A percentile compares a stretch with the other conserved stretches of the same genome.
Conservation (phyloP, 2,888 invertebrate genomes). For the Drosophila mercatorum region DNA sequence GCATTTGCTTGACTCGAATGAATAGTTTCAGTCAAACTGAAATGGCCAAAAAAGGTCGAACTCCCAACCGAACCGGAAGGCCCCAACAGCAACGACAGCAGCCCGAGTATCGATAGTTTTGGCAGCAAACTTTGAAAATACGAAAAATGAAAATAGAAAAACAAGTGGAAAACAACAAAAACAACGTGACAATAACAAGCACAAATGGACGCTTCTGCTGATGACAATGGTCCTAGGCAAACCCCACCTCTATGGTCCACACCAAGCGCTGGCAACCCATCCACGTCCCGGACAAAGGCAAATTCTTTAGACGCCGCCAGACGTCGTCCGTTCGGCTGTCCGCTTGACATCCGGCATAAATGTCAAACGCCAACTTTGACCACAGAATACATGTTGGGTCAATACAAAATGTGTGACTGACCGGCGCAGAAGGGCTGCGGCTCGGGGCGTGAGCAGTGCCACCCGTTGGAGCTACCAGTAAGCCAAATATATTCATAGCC, state of each 20-base stretch:
- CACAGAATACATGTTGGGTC: slow-evolving; percentile 75
- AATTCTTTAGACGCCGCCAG: slow-evolving; percentile 53
- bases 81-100: neutral
- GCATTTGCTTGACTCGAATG: slow-evolving; percentile 72
- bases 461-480: slow-evolving; percentile 23
- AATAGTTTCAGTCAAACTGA: slow-evolving; percentile 69
- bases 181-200: slow-evolving; percentile 78
- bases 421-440: neutral
- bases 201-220: slow-evolving; percentile 68
- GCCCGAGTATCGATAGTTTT: slow-evolving; percentile 68
- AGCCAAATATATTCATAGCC: slow-evolving; percentile 74
- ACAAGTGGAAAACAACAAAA: slow-evolving; percentile 38
- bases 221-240: slow-evolving; percentile 60
- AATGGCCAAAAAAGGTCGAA: slow-evolving; percentile 70
- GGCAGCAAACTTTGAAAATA: slow-evolving; percentile 50
- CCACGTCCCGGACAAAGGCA: slow-evolving; percentile 32
- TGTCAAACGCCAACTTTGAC: slow-evolving; percentile 79
- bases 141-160: slow-evolving; percentile 20
- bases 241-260: too few species aligned
- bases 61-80: slow-evolving; percentile 17
- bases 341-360: slow-evolving; percentile 78
- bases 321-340: slow-evolving; percentile 32
- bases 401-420: slow-evolving; percentile 59
- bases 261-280: neutral
- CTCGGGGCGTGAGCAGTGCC: neutral